Conservation (phyloP, 2,888 invertebrate genomes). For the Sarcophaga carnaria region DNA sequence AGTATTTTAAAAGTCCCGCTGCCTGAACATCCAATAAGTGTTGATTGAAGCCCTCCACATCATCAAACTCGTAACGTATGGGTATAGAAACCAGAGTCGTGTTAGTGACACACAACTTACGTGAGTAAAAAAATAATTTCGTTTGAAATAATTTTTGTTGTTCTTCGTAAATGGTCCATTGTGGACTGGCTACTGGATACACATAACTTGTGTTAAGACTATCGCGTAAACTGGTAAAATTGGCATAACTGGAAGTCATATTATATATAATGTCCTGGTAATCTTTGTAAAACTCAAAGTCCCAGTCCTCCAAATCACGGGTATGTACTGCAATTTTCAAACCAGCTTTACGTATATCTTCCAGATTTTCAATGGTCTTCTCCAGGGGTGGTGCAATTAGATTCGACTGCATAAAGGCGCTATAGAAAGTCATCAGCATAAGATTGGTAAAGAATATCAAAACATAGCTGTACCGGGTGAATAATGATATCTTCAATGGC, state of each 20-base stretch:
- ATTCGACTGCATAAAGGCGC: conserved; percentile 42
- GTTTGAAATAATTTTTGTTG: conserved; percentile 37
- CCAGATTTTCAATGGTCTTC: conserved; percentile 28
- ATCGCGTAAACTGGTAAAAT: conserved; percentile 10
- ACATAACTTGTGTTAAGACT: conserved; percentile 39
- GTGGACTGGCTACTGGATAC: conserved; percentile 21
- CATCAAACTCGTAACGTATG: conserved; percentile 15
- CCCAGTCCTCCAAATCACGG: conserved; percentile 14
- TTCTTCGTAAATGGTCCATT: conserved; percentile 39
- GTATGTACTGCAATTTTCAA: conserved; percentile 41
- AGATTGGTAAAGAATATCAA: conserved; percentile 49
- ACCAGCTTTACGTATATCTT: conserved; percentile 33
- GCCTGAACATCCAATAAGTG: conserved; percentile 43
- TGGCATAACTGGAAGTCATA: not conserved
- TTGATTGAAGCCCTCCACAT: conserved; percentile 42
- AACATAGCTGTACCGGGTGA: conserved; percentile 23
- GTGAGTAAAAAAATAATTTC: conserved; percentile 44
- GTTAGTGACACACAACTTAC: not conserved
- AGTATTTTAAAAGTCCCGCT: conserved; percentile 51
- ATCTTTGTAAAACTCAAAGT: not conserved
- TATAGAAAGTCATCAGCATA: conserved; percentile 45
- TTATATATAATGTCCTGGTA: conserved; percentile 11
- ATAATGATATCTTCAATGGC: conserved; percentile 2
- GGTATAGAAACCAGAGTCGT: conserved; percentile 21
- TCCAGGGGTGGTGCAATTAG: conserved; percentile 21